Evolutionary conservation across 2,797 vertebrate genomes (phyloP), one percentile per base, ranked within the genome.

Genomic region (Sebastiscus tertius): DNA sequence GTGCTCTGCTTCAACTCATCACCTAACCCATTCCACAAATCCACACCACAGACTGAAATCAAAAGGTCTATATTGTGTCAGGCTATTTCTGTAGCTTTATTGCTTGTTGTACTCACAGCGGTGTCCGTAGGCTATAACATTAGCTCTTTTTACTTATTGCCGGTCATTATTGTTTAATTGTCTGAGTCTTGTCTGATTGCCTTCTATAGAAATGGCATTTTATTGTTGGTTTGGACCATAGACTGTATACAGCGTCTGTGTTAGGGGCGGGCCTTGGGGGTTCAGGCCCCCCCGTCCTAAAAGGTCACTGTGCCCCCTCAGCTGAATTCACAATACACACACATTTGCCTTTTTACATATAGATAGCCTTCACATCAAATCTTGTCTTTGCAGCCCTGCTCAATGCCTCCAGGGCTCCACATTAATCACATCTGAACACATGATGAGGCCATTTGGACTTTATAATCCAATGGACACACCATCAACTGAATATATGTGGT

Each of bases 391-490:
- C 36, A 60, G 39, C 55, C 4, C 4, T 10, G 64, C 34, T 31
- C 52, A 36, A 1, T 10, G 31, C 29, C 42, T 83, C 26, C 54
- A 26, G 39, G 59, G 72, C 54, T 55, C 61, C 56, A 55, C n/a
- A 27, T 70, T 54, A 76, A 78, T 39, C 67, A 75, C 59, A 69
- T 65, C 18, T 72, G 20, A 75, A 69, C 34, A 39, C 39, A 36
- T 29, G 14, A 80, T 82, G 68, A 24, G 39, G 36, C 33, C 36
- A 71, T 70, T 72, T 31, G 11, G 52, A 69, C 59, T 76, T 55
- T 11, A 65, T 79, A 58, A 73, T 83, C 60, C 64, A 62, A 42
- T 52, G 46, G 69, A 72, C 46, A 46, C 49, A 27, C 77, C 31
- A 71, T 85, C 36, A 81, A 26, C 31, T 52, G 72, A 49, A 56